Conservation (phyloP, 2,797 vertebrate species). For the Myotis vivesi region DNA sequence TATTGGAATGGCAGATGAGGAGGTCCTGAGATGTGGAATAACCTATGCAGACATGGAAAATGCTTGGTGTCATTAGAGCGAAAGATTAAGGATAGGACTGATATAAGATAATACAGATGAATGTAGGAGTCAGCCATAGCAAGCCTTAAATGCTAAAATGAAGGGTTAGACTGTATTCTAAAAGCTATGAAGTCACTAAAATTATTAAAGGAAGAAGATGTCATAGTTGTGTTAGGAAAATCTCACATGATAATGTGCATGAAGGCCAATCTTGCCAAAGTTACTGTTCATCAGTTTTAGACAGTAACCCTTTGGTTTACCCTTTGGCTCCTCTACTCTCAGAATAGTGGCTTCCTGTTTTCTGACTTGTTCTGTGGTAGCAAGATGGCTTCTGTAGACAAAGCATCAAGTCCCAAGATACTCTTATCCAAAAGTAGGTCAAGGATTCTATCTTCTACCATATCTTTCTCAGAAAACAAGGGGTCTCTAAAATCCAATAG, state of each 20-base stretch:
- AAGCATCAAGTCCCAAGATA: not conserved
- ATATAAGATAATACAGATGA: not conserved
- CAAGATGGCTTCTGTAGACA: not conserved
- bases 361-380: not conserved
- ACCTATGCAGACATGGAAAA: not conserved
- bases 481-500: not conserved
- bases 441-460: not conserved
- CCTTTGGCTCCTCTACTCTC: not conserved
- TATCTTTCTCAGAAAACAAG: not conserved
- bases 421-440: not conserved
- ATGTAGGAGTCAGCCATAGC: not conserved
- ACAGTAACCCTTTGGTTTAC: not conserved
- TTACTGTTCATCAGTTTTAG: not conserved
- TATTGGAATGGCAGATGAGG: not conserved
- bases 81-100: not conserved
- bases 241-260: not conserved
- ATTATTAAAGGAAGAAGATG: not conserved
- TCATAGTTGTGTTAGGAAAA: not conserved
- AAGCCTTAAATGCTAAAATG: not conserved
- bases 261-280: not conserved
- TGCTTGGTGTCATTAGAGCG: not conserved
- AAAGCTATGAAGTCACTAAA: not conserved
- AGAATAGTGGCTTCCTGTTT: not conserved
- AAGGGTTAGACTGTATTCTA: not conserved
- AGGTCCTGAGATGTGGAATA: not conserved